A percentile compares a stretch with the other conserved stretches of the same genome.
Evolutionary conservation across 2,797 vertebrate species (phyloP).

Genomic region (Tangara arthus): DNA sequence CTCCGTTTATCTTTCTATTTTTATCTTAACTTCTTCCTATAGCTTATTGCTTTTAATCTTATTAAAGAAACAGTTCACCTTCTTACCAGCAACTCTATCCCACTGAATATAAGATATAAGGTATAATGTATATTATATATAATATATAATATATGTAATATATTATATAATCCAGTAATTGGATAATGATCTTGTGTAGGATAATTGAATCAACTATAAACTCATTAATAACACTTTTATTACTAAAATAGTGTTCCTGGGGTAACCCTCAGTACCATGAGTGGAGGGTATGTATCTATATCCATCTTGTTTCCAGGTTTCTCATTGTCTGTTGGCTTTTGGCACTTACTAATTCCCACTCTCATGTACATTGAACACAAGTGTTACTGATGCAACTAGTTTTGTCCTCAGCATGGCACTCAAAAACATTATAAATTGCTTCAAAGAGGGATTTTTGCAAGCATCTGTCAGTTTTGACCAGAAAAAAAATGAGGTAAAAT

Average conservation of each 20-base stretch:
- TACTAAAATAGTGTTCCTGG: background rate
- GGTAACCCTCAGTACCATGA: background rate
- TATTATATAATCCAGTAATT: background rate
- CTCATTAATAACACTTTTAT: background rate
- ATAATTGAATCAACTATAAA: background rate
- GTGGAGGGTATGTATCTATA: rapidly evolving
- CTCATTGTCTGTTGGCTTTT: background rate
- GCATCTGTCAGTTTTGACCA: background rate
- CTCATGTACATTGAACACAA: background rate
- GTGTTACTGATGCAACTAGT: background rate
- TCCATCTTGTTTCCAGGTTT: background rate
- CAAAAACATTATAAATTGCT: background rate
- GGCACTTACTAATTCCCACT: background rate
- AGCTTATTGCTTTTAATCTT: background rate
- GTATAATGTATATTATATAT: too few relatives aligned
- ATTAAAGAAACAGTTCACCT: background rate
- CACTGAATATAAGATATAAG: background rate
- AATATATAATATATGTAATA: too few relatives aligned
- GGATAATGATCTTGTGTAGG: background rate
- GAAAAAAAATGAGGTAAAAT: background rate
- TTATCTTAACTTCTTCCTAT: background rate
- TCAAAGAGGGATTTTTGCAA: background rate
- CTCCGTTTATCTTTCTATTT: background rate
- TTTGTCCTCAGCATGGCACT: background rate
- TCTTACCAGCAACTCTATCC: background rate